Conservation (phyloP, 2,113 vertebrate genomes). For the Rissa tridactyla region DNA sequence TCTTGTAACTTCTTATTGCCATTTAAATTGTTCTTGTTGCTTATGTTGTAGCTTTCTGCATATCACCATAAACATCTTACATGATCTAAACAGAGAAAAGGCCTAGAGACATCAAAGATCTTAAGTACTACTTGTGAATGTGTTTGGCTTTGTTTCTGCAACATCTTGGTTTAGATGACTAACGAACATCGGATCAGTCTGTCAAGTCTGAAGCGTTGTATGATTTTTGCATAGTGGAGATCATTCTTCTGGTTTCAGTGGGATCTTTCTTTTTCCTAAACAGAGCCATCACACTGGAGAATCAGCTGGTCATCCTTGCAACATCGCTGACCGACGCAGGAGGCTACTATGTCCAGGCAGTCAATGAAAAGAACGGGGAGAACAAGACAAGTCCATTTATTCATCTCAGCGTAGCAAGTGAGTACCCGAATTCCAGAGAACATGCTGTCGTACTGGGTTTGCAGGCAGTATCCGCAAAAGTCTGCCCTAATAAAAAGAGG, state of each 20-base stretch:
- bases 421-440: slow-evolving; percentile 4
- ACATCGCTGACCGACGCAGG: slow-evolving; percentile 74
- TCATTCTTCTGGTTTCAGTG: background rate
- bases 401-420: slow-evolving; percentile 82
- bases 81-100: background rate
- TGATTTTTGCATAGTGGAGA: background rate
- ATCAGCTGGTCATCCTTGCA: slow-evolving; percentile 88
- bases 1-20: background rate
- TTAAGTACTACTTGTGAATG: background rate
- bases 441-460: background rate
- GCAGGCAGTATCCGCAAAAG: background rate
- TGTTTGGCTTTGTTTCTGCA: background rate
- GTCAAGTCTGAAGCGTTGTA: background rate
- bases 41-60: background rate
- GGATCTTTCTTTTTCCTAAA: background rate
- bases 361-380: slow-evolving; percentile 89
- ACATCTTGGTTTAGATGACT: background rate
- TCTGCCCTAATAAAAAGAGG: background rate
- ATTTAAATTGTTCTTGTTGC: background rate
- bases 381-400: slow-evolving; percentile 83
- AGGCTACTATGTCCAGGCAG: slow-evolving; percentile 85
- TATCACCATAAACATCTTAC: background rate
- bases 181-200: background rate
- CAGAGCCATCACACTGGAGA: slow-evolving; percentile 88
- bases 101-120: background rate